Base-by-base conservation (phyloP, 2,888 invertebrate genomes). In the Perdita meconis region DNA sequence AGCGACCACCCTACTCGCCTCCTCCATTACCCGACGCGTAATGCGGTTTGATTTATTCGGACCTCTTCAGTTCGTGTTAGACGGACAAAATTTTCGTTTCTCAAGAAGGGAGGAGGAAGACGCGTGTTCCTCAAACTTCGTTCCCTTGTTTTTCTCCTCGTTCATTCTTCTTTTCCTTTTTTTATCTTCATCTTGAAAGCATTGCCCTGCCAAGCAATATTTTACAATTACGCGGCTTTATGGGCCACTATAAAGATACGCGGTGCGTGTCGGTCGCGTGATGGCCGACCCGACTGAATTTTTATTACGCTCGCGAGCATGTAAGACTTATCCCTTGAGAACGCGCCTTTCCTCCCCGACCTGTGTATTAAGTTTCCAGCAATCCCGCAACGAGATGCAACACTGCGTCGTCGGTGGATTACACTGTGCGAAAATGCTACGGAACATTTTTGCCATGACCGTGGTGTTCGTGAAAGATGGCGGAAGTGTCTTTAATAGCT, bases 191-290 rank as follows among this genome's bases (percentile, higher is more conserved):
- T 86, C 86, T 79, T 83, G 61, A 81, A 71, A 83, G 76, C 84
- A 89, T 87, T 84, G 87, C 84, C 80, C 75, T 83, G 77, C 76
- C 78, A 63, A 83, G 89, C 85, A 87, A 90, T 91, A 91, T 90
- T 90, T 91, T 87, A 90, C 90, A 91, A 91, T 91, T 91, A 91
- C 89, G 87, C 86, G 83, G 83, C 84, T 90, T 91, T 90, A 89
- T 87, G 87, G 87, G 82, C 84, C 82, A 83, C 89, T 85, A 90
- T 91, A 90, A 91, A 91, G 89, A 90, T 90, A 89, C 87, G 86
- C 80, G 80, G 87, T 89, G 88, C 89, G 90, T 90, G 90, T 86
- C 86, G 86, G 84, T 89, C 87, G 84, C 87, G 81, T 83, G 87
- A 89, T 89, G 88, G 88, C 87, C 83, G 86, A 84, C 85, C 80